A percentile compares a stretch with the other conserved stretches of the same genome.
Conservation (phyloP, 2,888 invertebrate genomes). For the Mythimna lalbum region DNA sequence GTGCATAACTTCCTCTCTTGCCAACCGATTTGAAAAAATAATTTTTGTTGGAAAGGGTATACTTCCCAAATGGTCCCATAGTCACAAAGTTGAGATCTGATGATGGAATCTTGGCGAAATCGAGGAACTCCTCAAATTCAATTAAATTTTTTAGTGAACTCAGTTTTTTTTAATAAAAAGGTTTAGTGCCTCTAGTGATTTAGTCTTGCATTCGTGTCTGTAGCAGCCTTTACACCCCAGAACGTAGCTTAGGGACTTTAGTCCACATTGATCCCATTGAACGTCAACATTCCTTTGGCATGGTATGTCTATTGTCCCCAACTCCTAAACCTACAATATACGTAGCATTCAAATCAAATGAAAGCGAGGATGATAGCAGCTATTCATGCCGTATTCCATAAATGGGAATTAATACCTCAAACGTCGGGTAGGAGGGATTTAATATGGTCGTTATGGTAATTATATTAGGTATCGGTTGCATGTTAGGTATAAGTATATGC, state of each 20-base stretch:
- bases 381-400: conserved; percentile 13
- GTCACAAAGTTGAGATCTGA: too few relatives aligned
- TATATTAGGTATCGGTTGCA: not conserved
- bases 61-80: too few relatives aligned
- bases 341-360: conserved; percentile 17
- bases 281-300: conserved; percentile 20
- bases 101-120: too few relatives aligned
- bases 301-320: conserved; percentile 14
- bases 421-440: not conserved
- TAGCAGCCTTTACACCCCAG: not conserved
- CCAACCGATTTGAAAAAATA: too few relatives aligned
- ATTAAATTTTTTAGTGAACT: too few relatives aligned
- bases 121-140: too few relatives aligned
- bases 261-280: conserved; percentile 9
- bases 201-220: not conserved
- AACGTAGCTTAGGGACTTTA: not conserved
- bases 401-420: conserved; percentile 22
- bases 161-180: too few relatives aligned
- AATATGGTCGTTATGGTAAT: conserved; percentile 16
- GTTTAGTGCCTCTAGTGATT: too few relatives aligned
- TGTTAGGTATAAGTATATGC: not conserved
- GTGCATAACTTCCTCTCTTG: too few relatives aligned
- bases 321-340: conserved; percentile 15
- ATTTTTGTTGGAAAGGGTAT: too few relatives aligned
- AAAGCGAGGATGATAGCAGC: conserved; percentile 8